Evolutionary conservation across 1,140 invertebrate genomes (phyloP).

Genomic region (Panulirus ornatus): DNA sequence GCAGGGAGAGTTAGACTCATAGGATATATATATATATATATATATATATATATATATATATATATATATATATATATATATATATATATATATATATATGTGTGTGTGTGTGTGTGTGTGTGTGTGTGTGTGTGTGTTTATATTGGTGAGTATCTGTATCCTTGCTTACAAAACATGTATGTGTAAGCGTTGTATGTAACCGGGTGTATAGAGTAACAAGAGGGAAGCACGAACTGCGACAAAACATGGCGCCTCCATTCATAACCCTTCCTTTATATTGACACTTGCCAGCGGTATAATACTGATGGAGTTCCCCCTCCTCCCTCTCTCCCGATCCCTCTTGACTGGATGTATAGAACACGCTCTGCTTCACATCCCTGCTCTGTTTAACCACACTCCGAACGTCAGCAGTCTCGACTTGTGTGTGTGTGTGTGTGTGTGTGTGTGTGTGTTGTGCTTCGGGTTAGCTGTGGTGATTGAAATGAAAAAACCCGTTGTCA

Average conservation of each 20-base stretch:
- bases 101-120: neutral
- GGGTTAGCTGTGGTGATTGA: no score
- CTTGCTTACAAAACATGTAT: no score
- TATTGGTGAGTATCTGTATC: neutral
- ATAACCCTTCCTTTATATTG: no score
- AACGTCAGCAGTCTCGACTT: no score
- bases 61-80: neutral
- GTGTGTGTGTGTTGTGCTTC: slow-evolving; percentile 5
- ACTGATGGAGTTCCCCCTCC: neutral
- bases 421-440: slow-evolving; percentile 5
- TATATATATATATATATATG: neutral
- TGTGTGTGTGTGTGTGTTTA: neutral
- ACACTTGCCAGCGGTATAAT: no score
- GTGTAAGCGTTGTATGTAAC: no score
- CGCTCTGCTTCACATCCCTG: neutral
- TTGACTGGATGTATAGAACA: no score
- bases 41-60: neutral
- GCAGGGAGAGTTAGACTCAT: neutral
- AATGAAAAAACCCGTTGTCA: no score
- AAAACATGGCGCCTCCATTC: no score
- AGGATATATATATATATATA: neutral
- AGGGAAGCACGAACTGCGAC: no score
- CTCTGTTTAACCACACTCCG: no score
- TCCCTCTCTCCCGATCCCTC: slow-evolving; percentile 10
- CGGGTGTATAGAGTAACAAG: no score